phyloP scores from a whole-genome alignment of 2,888 invertebrate species.

The Melikaiella ostensackeni region DNA sequence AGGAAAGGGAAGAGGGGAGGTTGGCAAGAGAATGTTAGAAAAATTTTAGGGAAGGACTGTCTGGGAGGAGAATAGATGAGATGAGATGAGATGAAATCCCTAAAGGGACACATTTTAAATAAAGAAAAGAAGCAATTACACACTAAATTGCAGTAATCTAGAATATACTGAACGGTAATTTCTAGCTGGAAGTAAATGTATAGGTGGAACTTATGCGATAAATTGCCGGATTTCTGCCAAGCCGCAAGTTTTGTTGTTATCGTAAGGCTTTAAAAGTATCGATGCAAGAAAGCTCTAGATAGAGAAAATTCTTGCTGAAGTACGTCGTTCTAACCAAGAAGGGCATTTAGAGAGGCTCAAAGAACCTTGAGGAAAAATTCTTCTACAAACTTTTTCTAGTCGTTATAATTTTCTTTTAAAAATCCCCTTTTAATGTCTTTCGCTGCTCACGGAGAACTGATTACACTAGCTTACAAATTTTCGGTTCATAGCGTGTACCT shows the following conservation, averaged over 20 bases:
- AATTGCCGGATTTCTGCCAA: neutral
- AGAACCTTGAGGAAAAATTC: conserved; percentile 17
- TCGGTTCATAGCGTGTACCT: too few relatives aligned
- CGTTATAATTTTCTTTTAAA: neutral
- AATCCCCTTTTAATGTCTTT: too few relatives aligned
- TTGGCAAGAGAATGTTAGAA: too few relatives aligned
- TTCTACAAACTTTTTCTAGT: conserved; percentile 7
- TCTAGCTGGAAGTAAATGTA: neutral
- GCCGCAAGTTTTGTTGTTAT: conserved; percentile 28
- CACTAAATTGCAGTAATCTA: neutral
- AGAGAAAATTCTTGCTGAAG: conserved; percentile 19
- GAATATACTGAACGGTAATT: neutral
- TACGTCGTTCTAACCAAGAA: conserved; percentile 8
- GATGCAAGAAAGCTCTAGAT: conserved; percentile 26
- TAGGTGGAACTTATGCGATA: neutral
- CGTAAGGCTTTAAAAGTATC: conserved; percentile 25
- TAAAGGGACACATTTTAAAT: too few relatives aligned
- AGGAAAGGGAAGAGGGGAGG: too few relatives aligned
- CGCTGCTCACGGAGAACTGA: neutral
- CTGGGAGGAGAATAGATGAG: too few relatives aligned
- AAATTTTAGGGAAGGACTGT: too few relatives aligned
- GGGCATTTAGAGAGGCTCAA: conserved; percentile 25
- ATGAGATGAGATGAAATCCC: too few relatives aligned
- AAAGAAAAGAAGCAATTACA: neutral
- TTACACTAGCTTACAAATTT: too few relatives aligned